A percentile compares a stretch with the other conserved stretches of the same genome.
These are phyloP conservation scores for Jacana jacana DNA, from an alignment of 2,113 vertebrate genomes.

Conservation along the genomic window DNA sequence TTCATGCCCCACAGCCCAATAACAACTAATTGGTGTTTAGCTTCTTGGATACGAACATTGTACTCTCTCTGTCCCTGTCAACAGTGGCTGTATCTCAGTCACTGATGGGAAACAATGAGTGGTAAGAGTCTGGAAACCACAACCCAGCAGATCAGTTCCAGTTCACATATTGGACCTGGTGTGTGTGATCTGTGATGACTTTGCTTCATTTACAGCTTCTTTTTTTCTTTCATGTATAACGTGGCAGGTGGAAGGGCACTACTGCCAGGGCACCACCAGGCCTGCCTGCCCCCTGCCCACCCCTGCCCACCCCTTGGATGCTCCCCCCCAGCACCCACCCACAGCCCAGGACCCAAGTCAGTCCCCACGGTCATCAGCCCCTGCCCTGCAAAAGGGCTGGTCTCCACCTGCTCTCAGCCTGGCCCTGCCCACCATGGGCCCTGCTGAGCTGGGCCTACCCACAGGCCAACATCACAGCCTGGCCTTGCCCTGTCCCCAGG, in stretches of 20 bases:
- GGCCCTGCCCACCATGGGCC: background rate
- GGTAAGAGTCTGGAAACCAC: background rate
- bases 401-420: too few species aligned
- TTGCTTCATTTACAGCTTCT: background rate
- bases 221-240: background rate
- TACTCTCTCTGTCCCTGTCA: background rate
- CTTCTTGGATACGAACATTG: background rate
- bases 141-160: background rate
- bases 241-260: background rate
- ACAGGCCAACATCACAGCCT: accelerated
- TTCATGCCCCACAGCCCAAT: background rate
- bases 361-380: too few species aligned
- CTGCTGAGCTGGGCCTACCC: background rate
- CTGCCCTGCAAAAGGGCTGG: too few species aligned
- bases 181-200: background rate
- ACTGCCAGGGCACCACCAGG: background rate
- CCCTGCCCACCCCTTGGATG: accelerated
- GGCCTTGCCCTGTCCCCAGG: background rate
- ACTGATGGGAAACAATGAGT: background rate
- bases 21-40: background rate
- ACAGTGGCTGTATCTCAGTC: background rate
- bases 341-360: background rate
- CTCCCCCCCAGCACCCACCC: accelerated
- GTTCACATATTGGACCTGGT: background rate
- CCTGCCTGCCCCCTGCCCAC: background rate